Evolutionary conservation across 2,888 invertebrate genomes (phyloP), one percentile per base, ranked within the genome.

Genomic region (Beris morrisii): DNA sequence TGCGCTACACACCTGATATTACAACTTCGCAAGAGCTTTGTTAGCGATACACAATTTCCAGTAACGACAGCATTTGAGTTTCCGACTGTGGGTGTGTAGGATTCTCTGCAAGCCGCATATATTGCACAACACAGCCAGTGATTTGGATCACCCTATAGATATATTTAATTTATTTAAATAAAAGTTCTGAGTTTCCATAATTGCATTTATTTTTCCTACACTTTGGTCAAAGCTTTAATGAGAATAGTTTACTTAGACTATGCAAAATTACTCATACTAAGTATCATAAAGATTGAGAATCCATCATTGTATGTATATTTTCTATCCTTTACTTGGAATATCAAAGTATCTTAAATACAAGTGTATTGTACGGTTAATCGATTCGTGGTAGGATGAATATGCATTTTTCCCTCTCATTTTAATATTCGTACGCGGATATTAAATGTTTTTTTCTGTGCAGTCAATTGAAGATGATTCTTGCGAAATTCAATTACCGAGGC

Each of bases 111-210:
- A 31, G 94, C 92, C 44, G 93, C 93, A 81, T 94, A 97, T 55
- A 97, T 81, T 5, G 95, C 91, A 84, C 97, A 98, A 56, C 94
- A 93, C 77, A 97, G 85, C 97, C 97, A 98, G 76, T 96, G 95
- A 63, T 90, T 82, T 69, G 88, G 85, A 74, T 96, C 92, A 32
- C 97, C 97, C 94, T 95, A 74, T n/a, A 82, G 79, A 28, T 7
- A 12, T n/a, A 53, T 53, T 53, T 12, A 13, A 15, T 50, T 53
- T 30, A 12, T 53, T 32, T n/a, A 4, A 32, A 4, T n/a, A 56
- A 32, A 56, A 56, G 11, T 22, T 58, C 6, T 12, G 30, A 45
- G 5, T 7, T 6, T 22, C 12, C 30, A 59, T 4, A 59, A 46
- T 12, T n/a, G n/a, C 3, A 48, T 15, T 7, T 48, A 13, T 48